phyloP scores from a whole-genome alignment of 35 echinoderm and acorn worm species.

The Lytechinus pictus region DNA sequence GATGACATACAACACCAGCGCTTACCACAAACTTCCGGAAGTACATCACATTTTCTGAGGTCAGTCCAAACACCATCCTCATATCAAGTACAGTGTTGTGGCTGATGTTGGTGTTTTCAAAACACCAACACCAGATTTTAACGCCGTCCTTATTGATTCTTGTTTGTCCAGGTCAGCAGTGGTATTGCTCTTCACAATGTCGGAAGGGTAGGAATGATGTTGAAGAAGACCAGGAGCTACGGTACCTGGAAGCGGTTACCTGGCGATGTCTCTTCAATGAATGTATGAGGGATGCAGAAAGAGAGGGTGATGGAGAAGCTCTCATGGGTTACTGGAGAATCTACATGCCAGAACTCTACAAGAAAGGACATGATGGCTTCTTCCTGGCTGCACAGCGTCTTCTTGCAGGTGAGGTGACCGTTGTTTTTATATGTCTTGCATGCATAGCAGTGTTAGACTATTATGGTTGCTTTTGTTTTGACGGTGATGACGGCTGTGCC shows the following conservation, averaged over 20 bases:
- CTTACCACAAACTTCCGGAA: too few relatives aligned
- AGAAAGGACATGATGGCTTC: not conserved
- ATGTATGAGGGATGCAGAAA: not conserved
- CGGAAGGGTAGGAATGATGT: not conserved
- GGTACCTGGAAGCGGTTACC: conserved; percentile 24
- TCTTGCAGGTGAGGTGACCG: not conserved
- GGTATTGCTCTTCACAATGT: not conserved
- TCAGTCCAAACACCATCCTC: too few relatives aligned
- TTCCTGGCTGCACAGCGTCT: not conserved
- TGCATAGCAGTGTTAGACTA: too few relatives aligned
- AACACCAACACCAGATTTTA: too few relatives aligned
- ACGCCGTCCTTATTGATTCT: too few relatives aligned
- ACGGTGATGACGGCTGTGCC: too few relatives aligned
- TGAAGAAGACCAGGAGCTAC: not conserved
- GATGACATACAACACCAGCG: too few relatives aligned
- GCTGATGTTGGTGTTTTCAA: too few relatives aligned
- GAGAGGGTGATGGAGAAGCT: conserved; percentile 21
- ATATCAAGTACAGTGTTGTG: too few relatives aligned
- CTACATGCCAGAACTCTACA: conserved; percentile 6
- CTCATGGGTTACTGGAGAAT: not conserved
- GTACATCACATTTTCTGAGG: too few relatives aligned
- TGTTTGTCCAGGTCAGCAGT: not conserved
- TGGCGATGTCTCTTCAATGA: conserved; percentile 13
- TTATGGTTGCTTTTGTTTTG: too few relatives aligned
- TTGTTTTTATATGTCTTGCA: too few relatives aligned